Base-by-base conservation (phyloP, 2,888 invertebrate species). In the Creontiades dilutus region DNA sequence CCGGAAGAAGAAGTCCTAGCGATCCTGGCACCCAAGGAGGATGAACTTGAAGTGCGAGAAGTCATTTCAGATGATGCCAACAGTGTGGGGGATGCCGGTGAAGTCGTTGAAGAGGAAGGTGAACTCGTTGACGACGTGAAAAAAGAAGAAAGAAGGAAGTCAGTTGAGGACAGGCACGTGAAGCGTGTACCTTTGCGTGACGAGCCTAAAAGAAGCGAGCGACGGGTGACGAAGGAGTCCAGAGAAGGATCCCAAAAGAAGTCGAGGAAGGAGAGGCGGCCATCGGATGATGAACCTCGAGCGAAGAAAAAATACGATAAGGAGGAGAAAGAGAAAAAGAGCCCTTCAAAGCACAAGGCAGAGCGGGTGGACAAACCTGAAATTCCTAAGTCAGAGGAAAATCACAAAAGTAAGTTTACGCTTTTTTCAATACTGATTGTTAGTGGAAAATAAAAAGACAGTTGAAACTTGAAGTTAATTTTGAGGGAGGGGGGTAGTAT, bases 211-310 rank as follows among this genome's bases (percentile, higher is more conserved):
- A 48, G 76, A 48, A 23, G 47, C 9, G 86, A 86, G 19, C 68
- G 86, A 48, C 46, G 86, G 19, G 86, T 86, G 23, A 75, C 27
- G 16, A 86, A 86, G 23, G 86, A 86, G n/a, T 86, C 86, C 13
- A 68, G 46, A 19, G 52, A 86, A n/a, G 27, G 55, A 11, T 46
- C 86, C 0, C 47, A 47, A 13, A 85, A 85, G 28, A 47, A 47
- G 2, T 86, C 52, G 86, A 90, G 86, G 85, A 89, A 88, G 80
- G 91, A 76, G 80, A 85, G 85, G 85, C 86, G 85, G n/a, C 48
- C 52, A 23, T 80, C 55, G 37, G 88, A 52, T 14, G 88, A 80
- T 11, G 88, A 81, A n/a, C 80, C 78, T 0, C 78, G 61, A 80
- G 28, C 88, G 27, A 88, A 88, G 55, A 88, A 81, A 46, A 88